These are phyloP conservation scores for Numenius arquata DNA, from an alignment of 2,113 vertebrate genomes.

Conservation along the genomic window DNA sequence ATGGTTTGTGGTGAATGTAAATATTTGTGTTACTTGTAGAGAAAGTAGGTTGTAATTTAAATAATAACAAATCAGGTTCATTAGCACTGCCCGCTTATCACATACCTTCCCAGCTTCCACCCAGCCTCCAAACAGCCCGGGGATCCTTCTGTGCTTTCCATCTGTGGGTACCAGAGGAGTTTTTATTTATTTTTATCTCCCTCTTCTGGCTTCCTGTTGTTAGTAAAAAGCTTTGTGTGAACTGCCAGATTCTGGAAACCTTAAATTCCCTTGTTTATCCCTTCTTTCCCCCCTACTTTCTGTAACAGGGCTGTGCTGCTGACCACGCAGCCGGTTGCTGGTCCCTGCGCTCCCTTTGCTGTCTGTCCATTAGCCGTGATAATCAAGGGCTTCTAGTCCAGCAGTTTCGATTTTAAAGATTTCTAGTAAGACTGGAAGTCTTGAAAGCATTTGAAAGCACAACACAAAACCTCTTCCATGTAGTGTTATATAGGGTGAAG, in stretches of 20 bases:
- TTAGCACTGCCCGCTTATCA: background rate
- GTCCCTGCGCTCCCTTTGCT: background rate
- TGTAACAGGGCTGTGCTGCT: background rate
- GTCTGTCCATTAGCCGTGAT: too few relatives aligned
- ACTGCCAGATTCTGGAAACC: background rate
- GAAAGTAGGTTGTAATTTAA: background rate
- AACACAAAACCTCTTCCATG: background rate
- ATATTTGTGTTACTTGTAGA: background rate
- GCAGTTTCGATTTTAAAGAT: background rate
- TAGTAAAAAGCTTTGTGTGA: background rate
- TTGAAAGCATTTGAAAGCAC: background rate
- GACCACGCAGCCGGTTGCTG: accelerated
- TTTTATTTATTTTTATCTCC: background rate
- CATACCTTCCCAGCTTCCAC: background rate
- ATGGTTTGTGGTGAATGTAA: background rate
- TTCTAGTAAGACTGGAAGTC: background rate
- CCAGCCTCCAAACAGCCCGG: background rate
- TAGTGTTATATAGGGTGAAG: background rate
- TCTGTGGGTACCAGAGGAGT: background rate
- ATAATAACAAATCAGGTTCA: background rate
- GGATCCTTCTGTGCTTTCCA: background rate
- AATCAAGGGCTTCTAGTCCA: too few relatives aligned
- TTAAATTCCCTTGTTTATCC: background rate
- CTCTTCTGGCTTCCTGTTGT: background rate
- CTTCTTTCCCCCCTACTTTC: too few relatives aligned